These are phyloP conservation scores for Alviniconcha marisindica DNA, from an alignment of 1,140 invertebrate genomes.

Conservation along the genomic window DNA sequence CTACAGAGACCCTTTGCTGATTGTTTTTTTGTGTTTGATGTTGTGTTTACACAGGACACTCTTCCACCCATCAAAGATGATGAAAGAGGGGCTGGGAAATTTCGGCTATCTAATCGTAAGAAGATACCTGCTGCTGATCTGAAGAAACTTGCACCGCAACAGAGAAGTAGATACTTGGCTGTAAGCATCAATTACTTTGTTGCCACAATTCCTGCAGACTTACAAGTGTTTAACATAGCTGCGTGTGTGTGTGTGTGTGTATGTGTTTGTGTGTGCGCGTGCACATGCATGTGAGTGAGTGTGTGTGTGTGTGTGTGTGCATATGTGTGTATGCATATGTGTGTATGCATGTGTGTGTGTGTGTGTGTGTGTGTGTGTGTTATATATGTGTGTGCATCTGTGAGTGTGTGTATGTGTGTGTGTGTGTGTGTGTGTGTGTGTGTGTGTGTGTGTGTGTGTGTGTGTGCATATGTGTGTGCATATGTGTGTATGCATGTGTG, in stretches of 20 bases:
- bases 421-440: too few species aligned
- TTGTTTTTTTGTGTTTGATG: not conserved
- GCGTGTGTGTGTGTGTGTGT: too few species aligned
- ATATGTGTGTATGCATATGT: too few species aligned
- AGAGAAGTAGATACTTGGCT: constrained; percentile 67
- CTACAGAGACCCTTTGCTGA: not conserved
- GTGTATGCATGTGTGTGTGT: constrained; percentile 6
- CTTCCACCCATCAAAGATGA: constrained; percentile 48
- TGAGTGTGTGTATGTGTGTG: too few species aligned
- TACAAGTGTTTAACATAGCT: too few species aligned
- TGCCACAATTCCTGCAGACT: too few species aligned
- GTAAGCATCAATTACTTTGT: constrained; percentile 49
- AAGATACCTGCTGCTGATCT: constrained; percentile 55
- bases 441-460: too few species aligned
- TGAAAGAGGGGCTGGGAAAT: constrained; percentile 71
- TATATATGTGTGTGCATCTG: too few species aligned
- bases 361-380: constrained; percentile 14
- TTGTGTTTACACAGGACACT: constrained; percentile 16
- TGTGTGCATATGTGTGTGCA: too few species aligned
- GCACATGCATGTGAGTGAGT: not conserved
- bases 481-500: too few species aligned
- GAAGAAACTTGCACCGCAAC: constrained; percentile 65
- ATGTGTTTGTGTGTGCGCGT: not conserved
- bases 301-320: not conserved
- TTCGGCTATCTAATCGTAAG: constrained; percentile 54